phyloP scores from a whole-genome alignment of 2,797 vertebrate species.

The Sarcophilus harrisii region DNA sequence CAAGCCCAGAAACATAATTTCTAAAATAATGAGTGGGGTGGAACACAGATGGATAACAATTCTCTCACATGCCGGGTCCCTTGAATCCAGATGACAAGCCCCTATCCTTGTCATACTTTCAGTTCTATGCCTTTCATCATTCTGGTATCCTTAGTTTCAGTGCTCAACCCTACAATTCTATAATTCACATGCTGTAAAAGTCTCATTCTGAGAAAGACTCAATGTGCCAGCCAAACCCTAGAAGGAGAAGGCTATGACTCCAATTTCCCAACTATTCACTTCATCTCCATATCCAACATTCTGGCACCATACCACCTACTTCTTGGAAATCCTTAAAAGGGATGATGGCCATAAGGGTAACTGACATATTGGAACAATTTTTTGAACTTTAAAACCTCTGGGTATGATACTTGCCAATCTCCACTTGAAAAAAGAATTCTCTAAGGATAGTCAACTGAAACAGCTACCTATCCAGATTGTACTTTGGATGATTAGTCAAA shows the following conservation, averaged over 20 bases:
- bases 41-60: background rate
- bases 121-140: background rate
- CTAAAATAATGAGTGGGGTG: background rate
- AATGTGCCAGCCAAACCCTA: background rate
- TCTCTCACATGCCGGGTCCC: background rate
- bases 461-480: background rate
- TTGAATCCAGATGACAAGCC: background rate
- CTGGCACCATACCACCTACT: background rate
- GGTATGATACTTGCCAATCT: background rate
- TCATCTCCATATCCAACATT: background rate
- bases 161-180: background rate
- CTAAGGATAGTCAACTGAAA: background rate
- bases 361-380: constrained; percentile 17
- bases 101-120: background rate
- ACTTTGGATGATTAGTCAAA: background rate
- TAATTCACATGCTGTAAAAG: background rate
- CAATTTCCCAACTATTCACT: background rate
- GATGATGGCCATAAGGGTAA: background rate
- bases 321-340: background rate
- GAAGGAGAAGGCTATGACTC: background rate
- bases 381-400: constrained; percentile 5
- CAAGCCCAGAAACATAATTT: background rate
- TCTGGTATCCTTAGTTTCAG: background rate
- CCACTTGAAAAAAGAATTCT: background rate
- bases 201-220: background rate